These are phyloP conservation scores for Neolamprologus ventralis DNA, from an alignment of 2,113 vertebrate species.

Conservation along the genomic window DNA sequence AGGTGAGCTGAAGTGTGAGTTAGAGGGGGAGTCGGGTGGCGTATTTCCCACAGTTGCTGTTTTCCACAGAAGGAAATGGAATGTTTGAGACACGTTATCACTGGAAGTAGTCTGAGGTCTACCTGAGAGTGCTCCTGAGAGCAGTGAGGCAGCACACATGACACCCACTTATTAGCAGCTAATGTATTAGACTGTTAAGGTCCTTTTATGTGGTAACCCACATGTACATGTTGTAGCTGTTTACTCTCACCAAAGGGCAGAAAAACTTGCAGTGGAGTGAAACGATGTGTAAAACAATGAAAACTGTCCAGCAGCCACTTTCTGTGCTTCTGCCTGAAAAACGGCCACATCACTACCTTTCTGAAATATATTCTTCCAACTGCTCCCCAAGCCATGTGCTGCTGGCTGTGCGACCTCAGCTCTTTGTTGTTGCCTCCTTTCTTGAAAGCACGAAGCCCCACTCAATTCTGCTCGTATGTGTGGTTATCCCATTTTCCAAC, in stretches of 20 bases:
- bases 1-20: not conserved
- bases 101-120: not conserved
- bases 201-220: not conserved
- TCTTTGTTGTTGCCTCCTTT: accelerated
- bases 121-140: not conserved
- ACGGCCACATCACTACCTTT: not conserved
- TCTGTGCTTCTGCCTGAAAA: not conserved
- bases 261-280: not conserved
- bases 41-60: not conserved
- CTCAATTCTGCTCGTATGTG: not conserved
- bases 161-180: not conserved
- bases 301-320: not conserved
- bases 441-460: accelerated
- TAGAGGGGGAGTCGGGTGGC: not conserved
- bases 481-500: not conserved
- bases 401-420: not conserved
- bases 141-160: not conserved
- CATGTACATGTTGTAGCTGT: not conserved
- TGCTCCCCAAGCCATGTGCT: not conserved
- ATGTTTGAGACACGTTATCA: not conserved
- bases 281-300: not conserved
- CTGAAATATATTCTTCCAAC: not conserved
- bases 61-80: not conserved
- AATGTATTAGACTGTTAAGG: not conserved
- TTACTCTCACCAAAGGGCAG: not conserved